Percentiles rank a stretch among this genome's conserved stretches.
Evolutionary conservation across 1,140 invertebrate species (phyloP).

Genomic region (Bombus difficillimus): DNA sequence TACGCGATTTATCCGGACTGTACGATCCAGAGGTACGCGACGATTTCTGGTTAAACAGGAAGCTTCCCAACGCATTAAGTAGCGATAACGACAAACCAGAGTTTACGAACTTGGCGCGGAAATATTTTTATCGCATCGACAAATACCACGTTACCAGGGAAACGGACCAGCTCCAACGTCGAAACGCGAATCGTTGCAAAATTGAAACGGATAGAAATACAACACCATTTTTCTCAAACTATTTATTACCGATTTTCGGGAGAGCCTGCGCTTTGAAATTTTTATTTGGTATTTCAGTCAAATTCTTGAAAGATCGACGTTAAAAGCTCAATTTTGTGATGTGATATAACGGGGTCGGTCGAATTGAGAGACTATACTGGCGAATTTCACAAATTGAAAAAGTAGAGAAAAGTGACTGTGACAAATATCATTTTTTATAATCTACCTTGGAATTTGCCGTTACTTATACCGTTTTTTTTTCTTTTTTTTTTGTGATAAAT

Average conservation of each 20-base stretch:
- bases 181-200: too few species aligned
- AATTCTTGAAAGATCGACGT: too few species aligned
- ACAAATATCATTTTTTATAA: too few species aligned
- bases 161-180: background rate
- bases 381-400: too few species aligned
- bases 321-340: too few species aligned
- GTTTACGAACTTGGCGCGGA: slow-evolving; percentile 2
- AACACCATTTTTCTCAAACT: background rate
- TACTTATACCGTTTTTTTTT: too few species aligned
- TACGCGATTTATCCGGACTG: background rate
- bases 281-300: background rate
- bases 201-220: background rate
- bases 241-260: background rate
- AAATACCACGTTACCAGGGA: background rate
- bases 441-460: too few species aligned
- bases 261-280: background rate
- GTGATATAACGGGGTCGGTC: too few species aligned
- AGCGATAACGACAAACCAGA: slow-evolving; percentile 23
- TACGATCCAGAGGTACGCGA: background rate
- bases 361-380: too few species aligned
- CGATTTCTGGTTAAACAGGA: background rate
- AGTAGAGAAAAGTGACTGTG: too few species aligned
- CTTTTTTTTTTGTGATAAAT: too few species aligned
- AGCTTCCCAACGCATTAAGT: slow-evolving; percentile 19
- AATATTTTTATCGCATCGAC: slow-evolving; percentile 36